Evolutionary conservation across 2,113 vertebrate species (phyloP), one percentile per base, ranked within the genome.

Genomic region (Lophotis ruficrista): DNA sequence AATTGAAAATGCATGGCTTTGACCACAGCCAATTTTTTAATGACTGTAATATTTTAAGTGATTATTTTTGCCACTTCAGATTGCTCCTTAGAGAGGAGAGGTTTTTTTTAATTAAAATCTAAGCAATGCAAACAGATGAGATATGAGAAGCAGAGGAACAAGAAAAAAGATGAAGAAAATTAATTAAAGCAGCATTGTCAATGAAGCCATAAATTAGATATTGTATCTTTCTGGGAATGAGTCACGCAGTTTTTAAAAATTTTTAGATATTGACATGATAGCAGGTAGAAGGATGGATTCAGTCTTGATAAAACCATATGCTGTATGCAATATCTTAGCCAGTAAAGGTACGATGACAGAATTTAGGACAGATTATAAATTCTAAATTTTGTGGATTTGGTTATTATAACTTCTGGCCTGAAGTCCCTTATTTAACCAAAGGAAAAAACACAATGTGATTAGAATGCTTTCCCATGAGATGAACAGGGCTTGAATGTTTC

Each of bases 11-110:
- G 96, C 91, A 94, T 88, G 96, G 89, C 96, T 97, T 96, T 95
- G 84, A 97, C 96, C 45, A 28, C 96, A 97, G 97, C 98, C 98
- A 98, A 97, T 97, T 98, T 98, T 98, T 97, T 98, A 98, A 98
- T 98, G 98, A 98, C 98, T 97, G 96, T 98, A 98, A 98, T 98
- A 98, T 98, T 98, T 98, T 98, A 98, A 98, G 97, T 98, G 97
- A 98, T 98, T 98, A 98, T 98, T 98, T 98, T 98, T 98, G 97
- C 98, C 96, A 98, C 97, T 98, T 98, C 94, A 95, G 94, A 98
- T 96, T 96, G 94, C 96, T 98, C 98, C 97, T 98, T 94, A 96
- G 98, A 98, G 98, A 98, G 90, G 85, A 98, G 96, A 98, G 95
- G 33, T 22, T 87, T 92, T 98, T 96, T 98, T 97, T 97, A 98